Evolutionary conservation across 2,797 vertebrate species (phyloP).

Genomic region (Chloroceryle amazona): DNA sequence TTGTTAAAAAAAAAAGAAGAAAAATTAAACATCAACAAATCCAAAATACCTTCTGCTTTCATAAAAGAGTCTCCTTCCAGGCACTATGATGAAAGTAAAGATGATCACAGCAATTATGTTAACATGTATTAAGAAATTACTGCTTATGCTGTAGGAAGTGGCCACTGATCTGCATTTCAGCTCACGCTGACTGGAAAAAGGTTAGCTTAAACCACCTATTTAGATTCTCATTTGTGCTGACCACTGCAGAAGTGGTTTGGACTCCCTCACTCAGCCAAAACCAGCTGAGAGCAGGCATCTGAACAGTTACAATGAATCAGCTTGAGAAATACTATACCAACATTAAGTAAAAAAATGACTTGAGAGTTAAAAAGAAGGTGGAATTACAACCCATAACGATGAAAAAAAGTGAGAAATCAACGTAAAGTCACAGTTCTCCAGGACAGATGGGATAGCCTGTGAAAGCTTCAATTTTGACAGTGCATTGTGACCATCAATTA

Average conservation of each 20-base stretch:
- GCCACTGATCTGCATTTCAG: not conserved
- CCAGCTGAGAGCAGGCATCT: not conserved
- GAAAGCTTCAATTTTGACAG: not conserved
- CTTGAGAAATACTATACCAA: not conserved
- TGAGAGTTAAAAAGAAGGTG: not conserved
- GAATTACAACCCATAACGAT: not conserved
- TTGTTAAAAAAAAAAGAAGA: not conserved
- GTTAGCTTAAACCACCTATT: not conserved
- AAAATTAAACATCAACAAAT: too few species aligned
- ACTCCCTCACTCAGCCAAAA: not conserved
- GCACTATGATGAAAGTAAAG: not conserved
- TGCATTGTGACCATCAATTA: not conserved
- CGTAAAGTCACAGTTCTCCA: not conserved
- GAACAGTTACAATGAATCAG: not conserved
- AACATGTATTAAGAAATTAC: not conserved
- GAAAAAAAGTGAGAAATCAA: slow-evolving; percentile 3
- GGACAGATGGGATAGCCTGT: not conserved
- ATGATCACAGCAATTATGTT: not conserved
- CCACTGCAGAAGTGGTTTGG: not conserved
- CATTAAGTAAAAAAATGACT: not conserved
- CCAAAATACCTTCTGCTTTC: not conserved
- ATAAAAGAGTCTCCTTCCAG: not conserved
- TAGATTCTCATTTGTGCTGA: slow-evolving; percentile 24
- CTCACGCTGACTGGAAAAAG: not conserved
- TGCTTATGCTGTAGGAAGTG: not conserved